Evolutionary conservation across 2,888 invertebrate genomes (phyloP).

Genomic region (Heliconius erato): DNA sequence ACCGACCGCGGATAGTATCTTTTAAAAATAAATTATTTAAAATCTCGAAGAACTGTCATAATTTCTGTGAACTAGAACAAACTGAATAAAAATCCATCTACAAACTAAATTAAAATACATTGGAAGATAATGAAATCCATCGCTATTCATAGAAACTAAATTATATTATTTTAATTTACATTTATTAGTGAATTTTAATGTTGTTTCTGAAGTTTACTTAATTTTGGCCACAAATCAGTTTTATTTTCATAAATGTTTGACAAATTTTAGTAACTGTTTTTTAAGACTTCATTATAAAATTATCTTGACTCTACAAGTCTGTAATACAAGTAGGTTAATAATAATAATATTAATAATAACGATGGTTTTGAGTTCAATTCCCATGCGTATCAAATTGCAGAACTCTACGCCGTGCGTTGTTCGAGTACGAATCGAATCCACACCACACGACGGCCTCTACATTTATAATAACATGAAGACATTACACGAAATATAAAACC

Average conservation of each 20-base stretch:
- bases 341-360: no score
- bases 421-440: no score
- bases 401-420: no score
- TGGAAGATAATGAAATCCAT: conserved; percentile 26
- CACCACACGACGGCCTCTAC: neutral
- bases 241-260: neutral
- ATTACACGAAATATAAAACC: conserved; percentile 12
- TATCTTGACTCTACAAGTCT: neutral
- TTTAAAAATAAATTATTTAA: neutral
- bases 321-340: no score
- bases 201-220: conserved; percentile 9
- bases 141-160: conserved; percentile 36
- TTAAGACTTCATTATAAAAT: neutral
- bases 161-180: conserved; percentile 29
- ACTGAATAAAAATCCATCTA: conserved; percentile 33
- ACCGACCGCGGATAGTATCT: neutral
- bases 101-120: conserved; percentile 34
- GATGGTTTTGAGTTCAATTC: neutral
- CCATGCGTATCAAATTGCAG: neutral
- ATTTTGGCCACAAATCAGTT: neutral
- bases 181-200: conserved; percentile 5
- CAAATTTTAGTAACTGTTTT: neutral
- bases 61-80: conserved; percentile 8
- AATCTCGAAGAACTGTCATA: neutral
- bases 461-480: neutral